phyloP scores from a whole-genome alignment of 2,113 vertebrate species.

The Nannospalax galili region DNA sequence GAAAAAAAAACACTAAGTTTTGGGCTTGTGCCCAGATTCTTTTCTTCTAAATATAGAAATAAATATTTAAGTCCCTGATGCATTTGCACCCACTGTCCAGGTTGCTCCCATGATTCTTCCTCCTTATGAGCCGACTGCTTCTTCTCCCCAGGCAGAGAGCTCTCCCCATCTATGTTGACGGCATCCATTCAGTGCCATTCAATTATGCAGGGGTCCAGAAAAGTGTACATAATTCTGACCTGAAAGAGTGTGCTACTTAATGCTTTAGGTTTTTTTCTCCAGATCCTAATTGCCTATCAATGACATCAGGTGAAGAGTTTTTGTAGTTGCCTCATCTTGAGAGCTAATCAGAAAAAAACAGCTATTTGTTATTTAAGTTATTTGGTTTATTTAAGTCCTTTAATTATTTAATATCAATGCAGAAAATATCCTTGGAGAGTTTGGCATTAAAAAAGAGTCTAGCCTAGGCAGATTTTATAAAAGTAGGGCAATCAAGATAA shows the following conservation, averaged over 20 bases:
- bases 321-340: conserved; percentile 32
- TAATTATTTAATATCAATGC: conserved; percentile 57
- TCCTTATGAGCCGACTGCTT: not conserved
- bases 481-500: not conserved
- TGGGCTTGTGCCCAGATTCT: conserved; percentile 18
- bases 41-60: conserved; percentile 59
- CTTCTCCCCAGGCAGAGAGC: not conserved
- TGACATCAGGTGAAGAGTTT: not conserved
- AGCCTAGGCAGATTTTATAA: not conserved
- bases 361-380: conserved; percentile 13
- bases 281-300: conserved; percentile 46
- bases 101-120: not conserved
- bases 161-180: not conserved
- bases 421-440: not conserved
- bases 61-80: conserved; percentile 31
- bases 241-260: not conserved
- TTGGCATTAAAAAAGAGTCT: conserved; percentile 30
- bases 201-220: conserved; percentile 24
- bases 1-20: conserved; percentile 32
- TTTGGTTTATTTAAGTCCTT: conserved; percentile 44
- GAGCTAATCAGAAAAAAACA: conserved; percentile 39
- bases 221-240: conserved; percentile 47
- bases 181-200: not conserved
- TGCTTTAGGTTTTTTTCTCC: not conserved
- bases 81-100: not conserved